Base-by-base conservation (phyloP, 2,113 vertebrate genomes). In the Nerophis ophidion region DNA sequence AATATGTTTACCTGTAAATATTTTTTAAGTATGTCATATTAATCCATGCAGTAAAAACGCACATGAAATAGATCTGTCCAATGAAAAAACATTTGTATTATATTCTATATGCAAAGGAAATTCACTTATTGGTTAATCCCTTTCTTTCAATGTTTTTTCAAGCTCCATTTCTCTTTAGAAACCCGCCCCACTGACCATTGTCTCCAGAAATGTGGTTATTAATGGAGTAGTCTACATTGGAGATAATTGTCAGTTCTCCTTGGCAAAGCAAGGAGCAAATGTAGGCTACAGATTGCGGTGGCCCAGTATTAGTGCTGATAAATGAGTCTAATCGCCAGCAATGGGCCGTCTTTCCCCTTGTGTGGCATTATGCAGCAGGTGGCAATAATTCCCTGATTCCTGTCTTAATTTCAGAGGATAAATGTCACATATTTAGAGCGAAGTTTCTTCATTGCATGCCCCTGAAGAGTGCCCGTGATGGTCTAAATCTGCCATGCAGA, bases 191-290 rank as follows among this genome's bases (percentile, higher is more conserved):
- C 33, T 14, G 26, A 35, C 33, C 15, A 7, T 8, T 12, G 52
- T 15, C 50, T 34, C 11, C 34, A 36, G 15, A 54, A 35, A 8
- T 36, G 12, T n/a, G 14, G 10, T 16, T 35, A 34, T 52, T 9
- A 26, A 50, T 26, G 2, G 17, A 52, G 19, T 34, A 26, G 13
- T 34, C 13, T 52, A 15, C 10, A 2, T 5, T 5, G 17, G 48
- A 26, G 16, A 15, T 14, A 13, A 14, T 15, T 4, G 12, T 38
- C 15, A n/a, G 26, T 34, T 34, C 50, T 14, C 16, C n/a, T 26
- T 38, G 53, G 26, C 57, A 54, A 54, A 59, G 44, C 26, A 57
- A 36, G 48, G 54, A 59, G 44, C 26, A 57, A 36, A 26, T 54
- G 26, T 40, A n/a, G 11, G 44, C 42, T 42, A 55, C 35, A 34